Percentiles rank a stretch among this genome's conserved stretches.
Conservation (phyloP, 2,888 invertebrate genomes). For the Zhengitettix transpicula region DNA sequence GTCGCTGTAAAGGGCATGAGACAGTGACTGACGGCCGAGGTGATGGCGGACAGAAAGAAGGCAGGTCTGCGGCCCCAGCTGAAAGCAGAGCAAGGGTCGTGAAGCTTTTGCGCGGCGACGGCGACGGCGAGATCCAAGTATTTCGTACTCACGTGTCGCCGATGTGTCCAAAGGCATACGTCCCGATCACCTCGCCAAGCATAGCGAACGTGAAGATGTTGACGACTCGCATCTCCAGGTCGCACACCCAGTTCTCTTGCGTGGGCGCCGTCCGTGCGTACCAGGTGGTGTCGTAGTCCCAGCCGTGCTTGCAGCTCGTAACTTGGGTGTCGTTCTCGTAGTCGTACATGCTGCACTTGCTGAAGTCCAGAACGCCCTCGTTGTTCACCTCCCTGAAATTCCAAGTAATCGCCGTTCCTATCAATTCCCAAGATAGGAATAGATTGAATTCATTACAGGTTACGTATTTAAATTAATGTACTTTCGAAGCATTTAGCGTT, state of each 20-base stretch:
- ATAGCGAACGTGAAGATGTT: slow-evolving; percentile 35
- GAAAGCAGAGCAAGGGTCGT: no score
- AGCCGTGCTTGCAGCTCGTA: slow-evolving; percentile 30
- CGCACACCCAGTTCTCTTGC: slow-evolving; percentile 38
- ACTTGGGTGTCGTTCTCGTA: background rate
- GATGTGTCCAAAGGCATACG: slow-evolving; percentile 34
- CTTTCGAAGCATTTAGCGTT: no score
- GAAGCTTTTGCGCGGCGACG: no score
- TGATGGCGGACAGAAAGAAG: background rate
- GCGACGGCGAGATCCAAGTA: background rate
- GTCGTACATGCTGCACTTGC: slow-evolving; percentile 4
- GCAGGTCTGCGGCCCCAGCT: no score
- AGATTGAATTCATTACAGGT: no score
- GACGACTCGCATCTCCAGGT: slow-evolving; percentile 32
- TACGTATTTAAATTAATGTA: no score
- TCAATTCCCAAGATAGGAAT: no score
- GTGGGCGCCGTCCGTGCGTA: slow-evolving; percentile 32
- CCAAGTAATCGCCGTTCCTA: no score
- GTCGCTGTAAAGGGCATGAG: no score
- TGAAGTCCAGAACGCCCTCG: background rate
- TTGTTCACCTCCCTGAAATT: slow-evolving; percentile 1
- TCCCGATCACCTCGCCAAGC: slow-evolving; percentile 36
- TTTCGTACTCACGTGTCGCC: slow-evolving; percentile 4
- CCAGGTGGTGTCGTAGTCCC: slow-evolving; percentile 37
- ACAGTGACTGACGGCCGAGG: background rate